Conservation (phyloP, 2,888 invertebrate genomes). For the Drosophila leonis region DNA sequence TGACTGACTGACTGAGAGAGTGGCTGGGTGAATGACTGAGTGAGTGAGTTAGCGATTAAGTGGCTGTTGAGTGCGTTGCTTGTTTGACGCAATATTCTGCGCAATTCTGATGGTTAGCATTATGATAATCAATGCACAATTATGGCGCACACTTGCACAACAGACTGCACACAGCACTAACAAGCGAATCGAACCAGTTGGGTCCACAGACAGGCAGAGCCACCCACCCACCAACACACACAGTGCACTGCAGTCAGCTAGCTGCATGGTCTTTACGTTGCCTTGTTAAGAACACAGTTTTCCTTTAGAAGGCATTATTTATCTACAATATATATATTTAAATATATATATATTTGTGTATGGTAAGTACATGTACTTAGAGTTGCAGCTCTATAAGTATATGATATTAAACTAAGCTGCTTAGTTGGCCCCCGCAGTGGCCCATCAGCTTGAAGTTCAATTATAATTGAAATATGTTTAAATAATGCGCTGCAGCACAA, state of each 20-base stretch:
- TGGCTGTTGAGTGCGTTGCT: slow-evolving; percentile 30
- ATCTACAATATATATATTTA: not conserved
- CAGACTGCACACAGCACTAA: slow-evolving; percentile 26
- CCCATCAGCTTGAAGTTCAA: slow-evolving; percentile 32
- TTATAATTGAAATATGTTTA: slow-evolving; percentile 67
- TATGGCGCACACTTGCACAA: slow-evolving; percentile 46
- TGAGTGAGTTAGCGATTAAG: slow-evolving; percentile 25
- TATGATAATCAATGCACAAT: slow-evolving; percentile 77
- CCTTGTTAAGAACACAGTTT: slow-evolving; percentile 11
- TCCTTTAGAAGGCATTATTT: not conserved
- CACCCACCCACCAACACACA: not conserved
- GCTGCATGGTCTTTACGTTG: not conserved
- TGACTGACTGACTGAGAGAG: slow-evolving; percentile 1
- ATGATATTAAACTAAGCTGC: slow-evolving; percentile 1
- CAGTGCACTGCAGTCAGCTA: not conserved
- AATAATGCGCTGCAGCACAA: slow-evolving; percentile 46
- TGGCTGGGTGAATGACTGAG: slow-evolving; percentile 11
- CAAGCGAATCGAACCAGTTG: slow-evolving; percentile 1
- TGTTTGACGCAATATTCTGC: slow-evolving; percentile 38
- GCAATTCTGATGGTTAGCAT: slow-evolving; percentile 62
- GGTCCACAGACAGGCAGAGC: not conserved
- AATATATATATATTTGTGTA: not conserved
- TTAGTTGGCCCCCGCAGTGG: slow-evolving; percentile 1
- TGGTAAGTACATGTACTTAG: not conserved
- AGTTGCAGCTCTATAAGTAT: not conserved